These are phyloP conservation scores for Coregonus sp. DNA, from an alignment of 2,797 vertebrate species.

Conservation along the genomic window DNA sequence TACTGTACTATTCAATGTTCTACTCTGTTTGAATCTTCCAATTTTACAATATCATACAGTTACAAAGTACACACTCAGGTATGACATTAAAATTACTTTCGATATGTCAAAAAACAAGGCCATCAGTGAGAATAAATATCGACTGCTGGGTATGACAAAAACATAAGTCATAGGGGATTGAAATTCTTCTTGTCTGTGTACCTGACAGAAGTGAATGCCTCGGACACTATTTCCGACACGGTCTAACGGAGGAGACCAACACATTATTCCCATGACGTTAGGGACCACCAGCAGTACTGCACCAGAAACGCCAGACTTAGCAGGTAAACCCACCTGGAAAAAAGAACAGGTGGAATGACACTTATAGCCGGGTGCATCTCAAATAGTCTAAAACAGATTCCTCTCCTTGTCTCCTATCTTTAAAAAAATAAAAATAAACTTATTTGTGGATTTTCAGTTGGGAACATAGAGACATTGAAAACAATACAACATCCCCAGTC, in stretches of 20 bases:
- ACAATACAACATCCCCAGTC: too few relatives aligned
- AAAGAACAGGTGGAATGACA: neutral
- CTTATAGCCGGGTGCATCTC: neutral
- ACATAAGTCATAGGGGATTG: neutral
- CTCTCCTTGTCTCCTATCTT: too few relatives aligned
- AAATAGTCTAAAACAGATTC: too few relatives aligned
- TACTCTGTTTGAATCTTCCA: neutral
- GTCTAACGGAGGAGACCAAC: slow-evolving; percentile 88
- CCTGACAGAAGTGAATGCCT: slow-evolving; percentile 89
- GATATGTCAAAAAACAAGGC: neutral
- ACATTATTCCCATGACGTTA: slow-evolving; percentile 91
- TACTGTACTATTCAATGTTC: neutral
- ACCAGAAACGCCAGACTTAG: slow-evolving; percentile 89
- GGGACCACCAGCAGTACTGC: slow-evolving; percentile 88
- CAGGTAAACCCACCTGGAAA: slow-evolving; percentile 86
- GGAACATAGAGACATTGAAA: too few relatives aligned
- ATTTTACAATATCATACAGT: neutral
- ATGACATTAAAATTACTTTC: neutral
- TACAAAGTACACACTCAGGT: neutral
- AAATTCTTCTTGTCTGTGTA: slow-evolving; percentile 41
- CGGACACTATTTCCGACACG: slow-evolving; percentile 88
- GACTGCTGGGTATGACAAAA: neutral
- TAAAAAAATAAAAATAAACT: too few relatives aligned
- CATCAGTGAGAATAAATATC: neutral
- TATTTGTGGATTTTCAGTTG: too few relatives aligned